Base-by-base conservation (phyloP, 2,888 invertebrate genomes). In the Alsophila aescularia region DNA sequence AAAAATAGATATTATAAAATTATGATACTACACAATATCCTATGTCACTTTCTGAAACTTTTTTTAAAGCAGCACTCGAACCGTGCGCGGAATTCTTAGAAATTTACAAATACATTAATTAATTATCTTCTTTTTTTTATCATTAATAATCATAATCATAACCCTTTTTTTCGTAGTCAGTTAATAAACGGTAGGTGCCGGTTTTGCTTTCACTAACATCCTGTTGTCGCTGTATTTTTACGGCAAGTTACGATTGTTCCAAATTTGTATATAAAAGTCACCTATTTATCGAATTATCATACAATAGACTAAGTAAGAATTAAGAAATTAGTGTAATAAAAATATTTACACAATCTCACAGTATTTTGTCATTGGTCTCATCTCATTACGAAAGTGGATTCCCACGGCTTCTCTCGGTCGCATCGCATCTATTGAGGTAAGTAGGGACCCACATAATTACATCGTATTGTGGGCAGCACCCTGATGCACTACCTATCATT, bases 391-490 rank as follows among this genome's bases (percentile, higher is more conserved):
- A 58, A 59, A 58, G 64, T 56, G 54, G 63, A 63, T 78, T 80
- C 81, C 73, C 82, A 79, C 82, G 73, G 65, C 58, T 63, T 58
- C 35, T 45, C 18, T 35, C 18, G 13, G 29, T 29, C 21, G 21
- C 53, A 43, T 29, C 21, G 21, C 53, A 43, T 53, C 67, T 64
- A 70, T 72, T 67, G 67, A 72, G 24, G 8, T 24, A 6, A 2
- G 67, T 58, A 66, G 69, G 67, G 65, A 71, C 75, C 69, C 77
- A 73, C 70, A 77, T 77, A 75, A 81, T 81, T 76, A 79, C 62
- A 58, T 52, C 51, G 71, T 73, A 81, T 77, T 79, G 73, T 78
- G 73, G 76, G 71, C 76, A 72, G 70, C 12, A 79, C 82, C 81
- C 73, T 61, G n/a, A n/a, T n/a, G n/a, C n/a, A n/a, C n/a, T n/a